A percentile compares a stretch with the other conserved stretches of the same genome.
phyloP scores from a whole-genome alignment of 2,113 vertebrate genomes.

The Lathamus discolor region DNA sequence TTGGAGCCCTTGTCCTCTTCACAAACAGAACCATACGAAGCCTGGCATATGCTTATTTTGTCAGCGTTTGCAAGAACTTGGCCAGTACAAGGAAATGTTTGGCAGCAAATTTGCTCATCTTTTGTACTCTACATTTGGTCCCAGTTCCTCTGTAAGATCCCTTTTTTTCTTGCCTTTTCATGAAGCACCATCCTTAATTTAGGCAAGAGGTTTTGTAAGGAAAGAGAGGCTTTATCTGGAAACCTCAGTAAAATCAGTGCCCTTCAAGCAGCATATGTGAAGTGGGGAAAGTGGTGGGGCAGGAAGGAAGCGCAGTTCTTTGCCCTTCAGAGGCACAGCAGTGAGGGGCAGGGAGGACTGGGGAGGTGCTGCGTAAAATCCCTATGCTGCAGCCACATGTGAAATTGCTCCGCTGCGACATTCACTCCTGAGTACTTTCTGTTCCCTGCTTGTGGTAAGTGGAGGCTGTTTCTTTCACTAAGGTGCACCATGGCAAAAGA shows the following conservation, averaged over 20 bases:
- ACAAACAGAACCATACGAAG: neutral
- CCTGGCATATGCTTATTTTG: neutral
- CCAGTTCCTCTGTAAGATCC: neutral
- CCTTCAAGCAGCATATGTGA: neutral
- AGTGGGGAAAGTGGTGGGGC: neutral
- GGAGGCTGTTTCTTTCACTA: neutral
- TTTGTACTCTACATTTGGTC: neutral
- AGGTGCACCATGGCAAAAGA: neutral
- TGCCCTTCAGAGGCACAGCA: neutral
- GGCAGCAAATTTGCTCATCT: neutral
- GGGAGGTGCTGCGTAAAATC: neutral
- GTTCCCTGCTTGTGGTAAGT: neutral
- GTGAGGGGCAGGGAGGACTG: neutral
- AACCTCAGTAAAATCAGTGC: neutral
- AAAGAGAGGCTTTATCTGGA: neutral
- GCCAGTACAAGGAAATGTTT: neutral
- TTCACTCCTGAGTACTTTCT: neutral
- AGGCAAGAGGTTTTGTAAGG: neutral
- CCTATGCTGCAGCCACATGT: neutral
- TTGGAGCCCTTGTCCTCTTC: neutral
- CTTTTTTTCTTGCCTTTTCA: neutral
- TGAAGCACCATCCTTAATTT: neutral
- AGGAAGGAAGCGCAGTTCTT: neutral
- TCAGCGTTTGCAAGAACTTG: constrained; percentile 9
- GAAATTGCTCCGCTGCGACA: neutral